Evolutionary conservation across 2,888 invertebrate genomes (phyloP).

Genomic region (Hypomecis punctinalis): DNA sequence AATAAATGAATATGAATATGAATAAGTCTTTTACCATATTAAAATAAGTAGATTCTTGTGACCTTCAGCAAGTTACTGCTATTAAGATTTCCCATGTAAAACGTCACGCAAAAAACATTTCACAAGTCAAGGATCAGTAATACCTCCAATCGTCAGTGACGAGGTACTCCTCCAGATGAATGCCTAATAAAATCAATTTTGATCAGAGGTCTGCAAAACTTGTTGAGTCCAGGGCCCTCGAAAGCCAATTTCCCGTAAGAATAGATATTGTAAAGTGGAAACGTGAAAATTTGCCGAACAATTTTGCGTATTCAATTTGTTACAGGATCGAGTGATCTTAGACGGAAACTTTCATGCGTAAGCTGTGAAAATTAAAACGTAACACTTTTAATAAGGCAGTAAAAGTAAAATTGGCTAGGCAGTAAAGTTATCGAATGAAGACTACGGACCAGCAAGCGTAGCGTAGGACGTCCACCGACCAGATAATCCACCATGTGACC

Average conservation of each 20-base stretch:
- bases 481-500: too few relatives aligned
- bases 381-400: too few relatives aligned
- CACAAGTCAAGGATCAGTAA: constrained; percentile 9
- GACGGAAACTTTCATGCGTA: constrained; percentile 1
- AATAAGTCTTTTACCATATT: too few relatives aligned
- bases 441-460: too few relatives aligned
- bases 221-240: constrained; percentile 37
- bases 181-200: constrained; percentile 34
- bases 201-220: constrained; percentile 39
- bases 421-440: too few relatives aligned
- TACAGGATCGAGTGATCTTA: constrained; percentile 18
- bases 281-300: constrained; percentile 34
- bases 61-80: too few relatives aligned
- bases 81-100: neutral
- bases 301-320: constrained; percentile 31
- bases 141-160: constrained; percentile 10
- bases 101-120: constrained; percentile 1
- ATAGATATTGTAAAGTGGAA: constrained; percentile 38
- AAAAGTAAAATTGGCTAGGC: too few relatives aligned
- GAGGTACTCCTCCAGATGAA: constrained; percentile 16
- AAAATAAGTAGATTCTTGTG: too few relatives aligned
- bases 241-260: constrained; percentile 43
- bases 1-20: too few relatives aligned
- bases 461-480: too few relatives aligned
- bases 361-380: too few relatives aligned